Conservation (phyloP, 2,888 invertebrate species). For the Leucoptera coffeella region DNA sequence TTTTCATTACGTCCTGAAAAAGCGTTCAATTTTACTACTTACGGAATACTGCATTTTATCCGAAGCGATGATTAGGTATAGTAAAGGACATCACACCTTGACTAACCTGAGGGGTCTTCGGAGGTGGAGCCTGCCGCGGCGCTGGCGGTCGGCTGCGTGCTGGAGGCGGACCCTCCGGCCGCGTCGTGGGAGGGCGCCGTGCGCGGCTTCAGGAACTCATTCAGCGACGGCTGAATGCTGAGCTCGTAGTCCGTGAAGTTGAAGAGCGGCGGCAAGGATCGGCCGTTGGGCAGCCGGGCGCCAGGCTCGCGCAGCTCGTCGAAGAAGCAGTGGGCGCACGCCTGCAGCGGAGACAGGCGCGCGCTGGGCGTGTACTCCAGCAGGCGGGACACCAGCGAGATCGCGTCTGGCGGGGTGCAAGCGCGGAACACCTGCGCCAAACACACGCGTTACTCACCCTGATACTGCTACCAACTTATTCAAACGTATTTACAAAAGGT, state of each 20-base stretch:
- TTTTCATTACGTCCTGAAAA: too few species aligned
- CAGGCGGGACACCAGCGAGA: slow-evolving; percentile 83
- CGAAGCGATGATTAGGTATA: too few species aligned
- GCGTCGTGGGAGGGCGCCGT: slow-evolving; percentile 16
- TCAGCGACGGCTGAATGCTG: slow-evolving; percentile 85
- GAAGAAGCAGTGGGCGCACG: slow-evolving; percentile 98
- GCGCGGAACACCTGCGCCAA: slow-evolving; percentile 93
- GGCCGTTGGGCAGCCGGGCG: slow-evolving; percentile 88
- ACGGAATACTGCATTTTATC: too few species aligned
- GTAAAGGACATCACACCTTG: too few species aligned
- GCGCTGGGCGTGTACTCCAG: slow-evolving; percentile 97
- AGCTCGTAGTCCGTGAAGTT: slow-evolving; percentile 96
- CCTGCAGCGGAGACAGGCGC: slow-evolving; percentile 91
- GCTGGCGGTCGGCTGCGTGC: slow-evolving; percentile 5
- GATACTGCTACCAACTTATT: too few species aligned
- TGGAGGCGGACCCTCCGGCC: slow-evolving; percentile 4
- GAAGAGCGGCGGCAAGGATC: slow-evolving; percentile 91
- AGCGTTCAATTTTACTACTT: too few species aligned
- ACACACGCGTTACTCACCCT: too few species aligned
- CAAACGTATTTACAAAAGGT: too few species aligned
- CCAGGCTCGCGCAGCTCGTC: slow-evolving; percentile 92
- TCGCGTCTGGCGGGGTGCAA: slow-evolving; percentile 87
- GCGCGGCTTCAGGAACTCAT: slow-evolving; percentile 82
- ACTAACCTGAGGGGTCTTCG: too few species aligned
- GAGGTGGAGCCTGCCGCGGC: too few species aligned